Evolutionary conservation across 64 coral and sea anemone genomes (phyloP), one percentile per base, ranked within the genome.

Genomic region (Astreopora myriophthalma): DNA sequence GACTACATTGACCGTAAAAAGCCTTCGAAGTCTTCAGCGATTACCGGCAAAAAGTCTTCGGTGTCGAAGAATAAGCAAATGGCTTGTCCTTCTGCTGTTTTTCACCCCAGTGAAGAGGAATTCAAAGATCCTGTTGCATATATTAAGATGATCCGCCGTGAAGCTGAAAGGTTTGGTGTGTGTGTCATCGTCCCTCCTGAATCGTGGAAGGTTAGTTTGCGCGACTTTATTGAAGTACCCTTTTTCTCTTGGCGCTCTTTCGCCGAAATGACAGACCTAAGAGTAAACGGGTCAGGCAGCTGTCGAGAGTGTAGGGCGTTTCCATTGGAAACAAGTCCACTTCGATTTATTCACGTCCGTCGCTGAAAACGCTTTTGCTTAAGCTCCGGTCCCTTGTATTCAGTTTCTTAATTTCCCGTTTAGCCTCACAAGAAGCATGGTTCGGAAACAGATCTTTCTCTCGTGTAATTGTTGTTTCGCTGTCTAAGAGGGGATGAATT

Each of bases 121-220:
- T 99, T 99, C 83, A 93, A 94, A 28, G 83, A 99, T 75, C 97
- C 97, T 16, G 64, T 91, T 10, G 70, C 49, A 36, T 99, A 95
- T 83, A 74, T 99, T 29, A 86, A 96, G 19, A 86, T 61, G 22
- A 86, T 99, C 38, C 73, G 74, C 42, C 27, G 29, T 25, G 66
- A 89, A 1, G 71, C 79, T 39, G 88, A 96, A 75, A 79, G 80
- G n/a, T 90, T 90, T 91, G 97, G 97, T 38, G 90, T 94, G n/a
- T 99, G 91, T 86, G 80, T 99, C 57, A 80, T 99, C 62, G 91
- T 85, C 22, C 97, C 97, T 1, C 97, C 97, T 0, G 75, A 89
- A 13, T 93, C 86, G 36, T 99, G 97, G 97, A 93, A 99, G 97
- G 97, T 99, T 84, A 49, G 83, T 72, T 36, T 29, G 33, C 36